Evolutionary conservation across 2,888 invertebrate species (phyloP), one percentile per base, ranked within the genome.

Genomic region (Oxyteleia sp.): DNA sequence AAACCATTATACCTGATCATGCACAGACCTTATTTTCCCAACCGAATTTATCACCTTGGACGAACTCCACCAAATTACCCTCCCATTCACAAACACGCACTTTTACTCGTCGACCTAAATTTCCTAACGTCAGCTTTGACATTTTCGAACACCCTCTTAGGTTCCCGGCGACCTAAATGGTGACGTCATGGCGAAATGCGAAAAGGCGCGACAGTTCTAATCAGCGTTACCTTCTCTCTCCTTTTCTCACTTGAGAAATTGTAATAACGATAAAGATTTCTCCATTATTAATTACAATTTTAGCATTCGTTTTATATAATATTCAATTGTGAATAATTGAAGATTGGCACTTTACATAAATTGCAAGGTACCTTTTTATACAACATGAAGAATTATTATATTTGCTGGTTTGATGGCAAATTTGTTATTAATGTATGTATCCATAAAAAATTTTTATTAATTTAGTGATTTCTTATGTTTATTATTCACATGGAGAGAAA

Each of bases 1-100:
- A 38, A 20, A 10, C 41, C 43, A 61, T 72, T 72, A 72, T 61
- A 61, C 45, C 41, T 29, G 59, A 72, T 72, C 72, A 61, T 61
- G 72, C 59, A 29, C 71, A 13, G 55, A 15, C 41, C 43, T 72
- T 51, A 59, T 61, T 72, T 72, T 72, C 61, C 29, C 51, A 43
- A 43, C 47, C 32, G 5, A 72, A 72, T 72, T 72, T 72, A 72
- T 72, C n/a, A 18, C 13, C 43, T 47, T 4, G 38, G n/a, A n/a
- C 16, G n/a, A 43, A 59, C 45, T 26, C 11, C 55, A 32, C 32
- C 2, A 45, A 68, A 69, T 69, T 38, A 49, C 38, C 38, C 59
- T 59, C 45, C 15, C 26, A 16, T 59, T 49, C 10, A 71, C 38
- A 49, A 71, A 41, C 49, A 71, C 68, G 68, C 59, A 71, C 59